Evolutionary conservation across 2,797 vertebrate species (phyloP).

Genomic region (Artibeus lituratus): DNA sequence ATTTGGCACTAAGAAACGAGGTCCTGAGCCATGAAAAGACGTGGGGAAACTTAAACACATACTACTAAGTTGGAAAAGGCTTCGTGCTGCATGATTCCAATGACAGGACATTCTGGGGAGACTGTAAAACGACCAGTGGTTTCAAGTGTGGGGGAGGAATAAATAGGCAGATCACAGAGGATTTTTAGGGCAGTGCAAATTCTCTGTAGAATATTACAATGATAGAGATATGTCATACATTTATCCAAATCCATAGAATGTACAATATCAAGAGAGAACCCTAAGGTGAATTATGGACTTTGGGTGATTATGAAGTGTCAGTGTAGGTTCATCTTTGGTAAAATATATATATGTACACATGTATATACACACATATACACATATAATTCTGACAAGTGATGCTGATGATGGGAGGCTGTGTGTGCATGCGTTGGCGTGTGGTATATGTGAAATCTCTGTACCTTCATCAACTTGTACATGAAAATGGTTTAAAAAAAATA

Average conservation of each 20-base stretch:
- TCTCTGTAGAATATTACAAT: not conserved
- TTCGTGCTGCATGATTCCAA: no score
- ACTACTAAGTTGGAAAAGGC: not conserved
- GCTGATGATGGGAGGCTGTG: not conserved
- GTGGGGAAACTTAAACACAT: not conserved
- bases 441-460: not conserved
- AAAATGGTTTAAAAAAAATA: not conserved
- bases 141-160: not conserved
- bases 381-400: not conserved
- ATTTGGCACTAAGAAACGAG: not conserved
- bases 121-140: not conserved
- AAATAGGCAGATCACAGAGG: not conserved
- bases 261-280: not conserved
- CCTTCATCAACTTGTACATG: not conserved
- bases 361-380: not conserved
- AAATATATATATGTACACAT: not conserved
- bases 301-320: not conserved
- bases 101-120: not conserved
- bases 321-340: not conserved
- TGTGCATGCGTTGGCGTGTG: no score
- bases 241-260: not conserved
- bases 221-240: not conserved
- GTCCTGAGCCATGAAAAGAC: not conserved
- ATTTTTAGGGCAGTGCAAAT: not conserved
- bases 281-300: not conserved